Percentiles rank a stretch among this genome's conserved stretches.
Conservation (phyloP, 2,888 invertebrate species). For the Diogma glabrata region DNA sequence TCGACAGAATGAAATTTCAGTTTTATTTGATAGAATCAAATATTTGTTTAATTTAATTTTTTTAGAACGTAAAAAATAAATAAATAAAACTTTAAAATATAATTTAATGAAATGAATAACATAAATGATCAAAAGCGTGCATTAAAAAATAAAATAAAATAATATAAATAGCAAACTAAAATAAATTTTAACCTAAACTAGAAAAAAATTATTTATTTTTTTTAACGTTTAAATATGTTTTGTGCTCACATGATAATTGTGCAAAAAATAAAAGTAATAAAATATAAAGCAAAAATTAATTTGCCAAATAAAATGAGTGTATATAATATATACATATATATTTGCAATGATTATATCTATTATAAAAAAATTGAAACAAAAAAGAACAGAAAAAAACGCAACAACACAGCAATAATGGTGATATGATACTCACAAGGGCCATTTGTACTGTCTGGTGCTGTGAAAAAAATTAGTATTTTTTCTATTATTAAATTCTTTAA, state of each 20-base stretch:
- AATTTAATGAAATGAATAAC: background rate
- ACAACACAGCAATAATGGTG: conserved; percentile 16
- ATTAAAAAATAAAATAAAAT: background rate
- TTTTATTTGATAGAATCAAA: background rate
- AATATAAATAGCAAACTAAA: background rate
- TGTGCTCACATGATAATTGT: background rate
- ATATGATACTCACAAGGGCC: conserved; percentile 87
- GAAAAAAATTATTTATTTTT: background rate
- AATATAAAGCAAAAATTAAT: background rate
- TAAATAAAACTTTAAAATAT: background rate
- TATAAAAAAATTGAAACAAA: conserved; percentile 1
- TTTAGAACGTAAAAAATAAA: background rate
- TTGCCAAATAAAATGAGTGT: background rate
- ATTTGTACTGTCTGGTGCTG: conserved; percentile 78
- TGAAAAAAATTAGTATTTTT: conserved; percentile 21
- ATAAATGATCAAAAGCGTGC: conserved; percentile 2
- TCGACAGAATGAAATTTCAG: background rate
- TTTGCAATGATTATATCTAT: background rate
- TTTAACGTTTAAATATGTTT: background rate
- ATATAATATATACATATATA: conserved; percentile 5
- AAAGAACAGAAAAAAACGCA: background rate
- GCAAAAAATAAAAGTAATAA: background rate
- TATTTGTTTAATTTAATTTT: background rate
- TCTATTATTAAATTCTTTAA: background rate
- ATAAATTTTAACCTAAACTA: background rate